Base-by-base conservation (phyloP, 2,888 invertebrate species). In the Gordius sp. region DNA sequence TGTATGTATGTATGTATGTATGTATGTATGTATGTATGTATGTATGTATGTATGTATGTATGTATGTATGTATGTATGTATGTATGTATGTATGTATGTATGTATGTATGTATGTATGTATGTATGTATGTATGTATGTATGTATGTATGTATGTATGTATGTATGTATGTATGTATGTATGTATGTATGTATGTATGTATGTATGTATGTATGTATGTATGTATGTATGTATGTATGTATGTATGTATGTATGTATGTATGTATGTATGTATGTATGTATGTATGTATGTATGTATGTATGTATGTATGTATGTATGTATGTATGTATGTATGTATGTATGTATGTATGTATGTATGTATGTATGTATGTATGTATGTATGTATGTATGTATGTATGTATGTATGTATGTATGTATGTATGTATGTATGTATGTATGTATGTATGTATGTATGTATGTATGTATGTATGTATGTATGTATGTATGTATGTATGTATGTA, bases 401-500 rank as follows among this genome's bases (percentile, higher is more conserved):
- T 55, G 27, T 26, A 26, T 55, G 27, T 26, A 26, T 55, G 27
- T 26, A 26, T 55, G 27, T 26, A 26, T 55, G 27, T 26, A 26
- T 55, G 27, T 26, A 26, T 55, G 27, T 26, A 26, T 55, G 27
- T 26, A 26, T 55, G 27, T 26, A 18, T 55, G 27, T 26, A 27
- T 58, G 2, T 1, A 23, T 52, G 28, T 41, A 28, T 58, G 54
- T 33, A 26, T 58, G 28, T 25, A 41, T 60, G 28, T 47, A 53
- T 57, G 47, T 54, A 41, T 56, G 24, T 41, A 26, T 59, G 58
- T 58, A 47, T 53, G 56, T 53, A 39, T 60, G 41, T 52, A 41
- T 60, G 26, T 58, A 39, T 56, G 33, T 58, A 41, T 60, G 56
- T 56, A 28, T 60, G 28, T 41, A 57, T 58, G 25, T 53, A 28